Evolutionary conservation across 2,888 invertebrate genomes (phyloP), one percentile per base, ranked within the genome.

Genomic region (Metallyticus violacea): DNA sequence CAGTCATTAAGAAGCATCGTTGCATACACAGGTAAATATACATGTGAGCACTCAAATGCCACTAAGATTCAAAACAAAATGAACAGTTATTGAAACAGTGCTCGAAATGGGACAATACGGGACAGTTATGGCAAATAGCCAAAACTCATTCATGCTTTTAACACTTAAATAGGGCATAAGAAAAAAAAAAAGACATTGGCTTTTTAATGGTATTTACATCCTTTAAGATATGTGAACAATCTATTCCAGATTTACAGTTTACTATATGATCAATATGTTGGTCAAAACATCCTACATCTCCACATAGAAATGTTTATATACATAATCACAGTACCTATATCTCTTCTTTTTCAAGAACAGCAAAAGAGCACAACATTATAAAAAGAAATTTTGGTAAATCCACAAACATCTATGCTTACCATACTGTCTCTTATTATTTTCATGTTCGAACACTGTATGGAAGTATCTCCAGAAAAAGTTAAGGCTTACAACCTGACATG

Each of bases 401-500:
- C 15, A 62, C 2, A 62, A 62, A 62, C 40, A 62, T 62, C 22
- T 62, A 62, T 62, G 15, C 40, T 83, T 76, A 83, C 77, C 77
- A 83, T 77, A 83, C 77, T 76, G 76, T 76, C 76, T 27, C n/a
- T 76, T 83, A 77, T 40, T 81, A 82, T 77, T 83, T 77, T 29
- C 77, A 83, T n/a, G 28, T 83, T 83, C 62, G 77, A 83, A 83
- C 77, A 83, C 83, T 77, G 77, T 77, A 83, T 83, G 77, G 83
- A 83, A 83, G 83, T 83, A 83, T 83, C 83, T 83, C 77, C n/a
- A 83, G 77, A 77, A 83, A 83, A 83, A 80, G 29, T 83, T 83
- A 83, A 83, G 77, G 77, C 29, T 81, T n/a, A 62, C 4, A n/a
- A 2, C 40, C 22, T 15, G 40, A 62, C 40, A 62, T 62, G 40